Conservation (phyloP, 2,797 vertebrate species). For the Acestrorhynchus altus region DNA sequence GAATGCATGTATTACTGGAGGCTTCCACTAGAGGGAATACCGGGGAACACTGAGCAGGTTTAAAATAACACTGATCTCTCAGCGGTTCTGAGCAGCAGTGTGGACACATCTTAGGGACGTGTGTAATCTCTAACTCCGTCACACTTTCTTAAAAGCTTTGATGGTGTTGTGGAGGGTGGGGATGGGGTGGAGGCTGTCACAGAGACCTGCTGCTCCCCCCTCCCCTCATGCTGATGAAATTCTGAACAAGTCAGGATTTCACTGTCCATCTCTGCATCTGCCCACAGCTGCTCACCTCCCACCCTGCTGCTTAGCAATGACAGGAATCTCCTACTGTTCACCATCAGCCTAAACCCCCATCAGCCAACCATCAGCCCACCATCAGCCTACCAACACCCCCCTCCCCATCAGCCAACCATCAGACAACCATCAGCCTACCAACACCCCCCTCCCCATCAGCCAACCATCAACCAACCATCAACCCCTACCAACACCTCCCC, state of each 20-base stretch:
- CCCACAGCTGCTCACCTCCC: not conserved
- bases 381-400: not conserved
- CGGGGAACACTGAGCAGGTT: no score
- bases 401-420: not conserved
- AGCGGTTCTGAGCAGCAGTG: no score
- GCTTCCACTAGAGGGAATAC: no score
- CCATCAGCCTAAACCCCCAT: not conserved
- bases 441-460: no score
- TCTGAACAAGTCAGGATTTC: not conserved
- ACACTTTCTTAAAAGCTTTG: no score
- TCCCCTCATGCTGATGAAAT: not conserved
- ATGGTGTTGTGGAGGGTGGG: no score
- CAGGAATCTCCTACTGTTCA: not conserved
- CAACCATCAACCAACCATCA: not conserved
- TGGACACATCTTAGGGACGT: no score
- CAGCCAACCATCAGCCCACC: not conserved
- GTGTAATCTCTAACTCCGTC: no score
- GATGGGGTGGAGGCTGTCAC: not conserved
- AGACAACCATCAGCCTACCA: not conserved
- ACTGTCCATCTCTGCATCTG: not conserved
- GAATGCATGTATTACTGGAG: no score
- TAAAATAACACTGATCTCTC: no score
- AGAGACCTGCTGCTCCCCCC: not conserved
- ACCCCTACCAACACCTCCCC: not conserved
- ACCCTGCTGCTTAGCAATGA: not conserved